Evolutionary conservation across 2,888 invertebrate genomes (phyloP), one percentile per base, ranked within the genome.

Genomic region (Ptychoptera albimana): DNA sequence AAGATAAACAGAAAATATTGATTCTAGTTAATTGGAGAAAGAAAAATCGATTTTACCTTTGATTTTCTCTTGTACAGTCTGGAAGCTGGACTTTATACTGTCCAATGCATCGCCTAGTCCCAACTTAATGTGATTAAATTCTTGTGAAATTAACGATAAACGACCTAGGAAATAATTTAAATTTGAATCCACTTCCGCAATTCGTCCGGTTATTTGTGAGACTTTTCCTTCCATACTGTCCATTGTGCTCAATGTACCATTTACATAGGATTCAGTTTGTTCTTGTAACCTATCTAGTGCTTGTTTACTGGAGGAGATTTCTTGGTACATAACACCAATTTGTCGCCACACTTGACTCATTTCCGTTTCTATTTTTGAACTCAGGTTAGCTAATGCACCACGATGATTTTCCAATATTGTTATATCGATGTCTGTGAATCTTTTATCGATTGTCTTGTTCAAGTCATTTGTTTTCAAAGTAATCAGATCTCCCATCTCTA

Each of bases 311-410:
- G 78, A 76, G 30, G 76, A 77, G 56, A 91, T 77, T 59, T 88
- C 85, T 54, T 80, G 78, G 60, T 84, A 80, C 84, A 91, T 85
- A 45, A 84, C 80, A 50, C 87, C 86, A 53, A 91, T 88, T 62
- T 88, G 89, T 15, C 87, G 70, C 89, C 89, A 89, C 12, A 91
- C 87, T 60, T 85, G 82, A 50, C 80, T 77, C 60, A 88, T 80
- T 58, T 86, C 86, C 11, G 75, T 69, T 54, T 87, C 86, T 57
- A 89, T 77, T 56, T 81, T 79, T 0, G 73, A 66, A 42, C 81
- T 86, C 42, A 88, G 64, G 61, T 87, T 87, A 6, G 74, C 73
- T 45, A 84, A 63, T 0, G 80, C 77, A 2, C 74, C 74, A 35
- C 76, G 74, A 54, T 88, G 86, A 55, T 79, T 82, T 49, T 71